Evolutionary conservation across 2,113 vertebrate genomes (phyloP).

Genomic region (Amazona guildingii): DNA sequence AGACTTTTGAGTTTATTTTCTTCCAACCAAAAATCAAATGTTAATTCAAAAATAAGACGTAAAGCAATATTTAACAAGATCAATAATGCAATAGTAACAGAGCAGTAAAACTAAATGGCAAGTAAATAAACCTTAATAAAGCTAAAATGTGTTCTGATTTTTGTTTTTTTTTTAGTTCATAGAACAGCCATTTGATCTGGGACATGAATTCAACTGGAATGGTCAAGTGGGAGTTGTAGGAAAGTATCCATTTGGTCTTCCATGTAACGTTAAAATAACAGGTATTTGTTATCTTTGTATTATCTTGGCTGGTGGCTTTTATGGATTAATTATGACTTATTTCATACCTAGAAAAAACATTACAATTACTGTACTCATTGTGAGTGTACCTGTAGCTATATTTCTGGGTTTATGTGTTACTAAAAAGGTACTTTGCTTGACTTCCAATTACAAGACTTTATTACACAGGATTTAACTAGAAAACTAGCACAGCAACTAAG

Average conservation of each 20-base stretch:
- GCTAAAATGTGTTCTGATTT: constrained; percentile 35
- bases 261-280: constrained; percentile 92
- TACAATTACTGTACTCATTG: neutral
- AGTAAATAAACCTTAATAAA: neutral
- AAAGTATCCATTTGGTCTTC: constrained; percentile 89
- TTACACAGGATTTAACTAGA: neutral
- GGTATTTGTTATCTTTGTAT: constrained; percentile 76
- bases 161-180: constrained; percentile 82
- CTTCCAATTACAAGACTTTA: neutral
- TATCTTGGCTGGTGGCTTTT: neutral
- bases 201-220: constrained; percentile 84
- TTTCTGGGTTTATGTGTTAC: neutral
- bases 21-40: neutral
- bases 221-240: constrained; percentile 84
- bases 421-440: neutral
- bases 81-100: neutral
- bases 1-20: neutral
- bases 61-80: neutral
- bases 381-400: neutral
- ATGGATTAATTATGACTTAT: neutral
- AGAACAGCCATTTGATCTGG: constrained; percentile 81
- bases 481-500: neutral
- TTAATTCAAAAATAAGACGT: neutral
- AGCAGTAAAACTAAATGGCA: neutral
- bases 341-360: neutral